Conservation (phyloP, 1,140 invertebrate genomes). For the silkworm (Bombyx mori) region ASM3026992v2 NC_085129.1:6064001-6064500, state of each 20-base stretch:
- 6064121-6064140: constrained; percentile 19
- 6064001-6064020: too few relatives aligned
- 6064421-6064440: too few relatives aligned
- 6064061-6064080: background rate
- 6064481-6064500: too few relatives aligned
- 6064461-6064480: too few relatives aligned
- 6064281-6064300: background rate
- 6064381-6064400: too few relatives aligned
- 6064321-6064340: background rate
- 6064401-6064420: too few relatives aligned
- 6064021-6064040: background rate
- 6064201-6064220: constrained; percentile 30
- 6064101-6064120: constrained; percentile 22
- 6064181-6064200: constrained; percentile 33
- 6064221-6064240: too few relatives aligned
- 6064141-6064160: constrained; percentile 24
- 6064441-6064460: too few relatives aligned
- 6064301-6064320: background rate
- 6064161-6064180: constrained; percentile 40
- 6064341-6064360: too few relatives aligned
- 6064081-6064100: constrained; percentile 11
- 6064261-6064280: background rate
- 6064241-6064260: constrained; percentile 10
- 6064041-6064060: background rate
- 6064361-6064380: too few relatives aligned